phyloP scores from a whole-genome alignment of 2,797 vertebrate species.

The Antrozous pallidus region DNA sequence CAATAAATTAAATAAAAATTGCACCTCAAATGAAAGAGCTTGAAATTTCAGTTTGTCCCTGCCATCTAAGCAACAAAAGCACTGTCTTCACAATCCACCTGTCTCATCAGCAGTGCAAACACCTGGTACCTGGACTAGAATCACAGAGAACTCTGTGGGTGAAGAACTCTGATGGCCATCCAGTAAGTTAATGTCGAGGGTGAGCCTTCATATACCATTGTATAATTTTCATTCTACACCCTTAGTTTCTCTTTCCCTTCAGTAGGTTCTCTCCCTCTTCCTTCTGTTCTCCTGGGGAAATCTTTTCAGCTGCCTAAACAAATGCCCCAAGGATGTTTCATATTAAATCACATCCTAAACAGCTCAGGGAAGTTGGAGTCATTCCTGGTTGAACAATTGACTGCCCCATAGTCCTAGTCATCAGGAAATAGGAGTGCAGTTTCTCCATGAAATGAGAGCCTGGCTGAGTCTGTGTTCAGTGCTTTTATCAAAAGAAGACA shows the following conservation, averaged over 20 bases:
- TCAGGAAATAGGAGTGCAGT: background rate
- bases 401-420: background rate
- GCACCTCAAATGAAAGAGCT: background rate
- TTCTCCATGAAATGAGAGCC: slow-evolving; percentile 35
- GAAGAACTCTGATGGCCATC: background rate
- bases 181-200: background rate
- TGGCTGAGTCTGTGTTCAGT: slow-evolving; percentile 30
- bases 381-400: background rate
- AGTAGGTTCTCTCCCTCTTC: background rate
- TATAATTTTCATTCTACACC: background rate
- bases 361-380: slow-evolving; percentile 44
- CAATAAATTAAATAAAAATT: background rate
- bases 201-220: fast-evolving
- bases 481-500: slow-evolving; percentile 59
- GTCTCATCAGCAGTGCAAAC: background rate
- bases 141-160: background rate
- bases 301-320: slow-evolving; percentile 35
- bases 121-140: fast-evolving
- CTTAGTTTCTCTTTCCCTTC: background rate
- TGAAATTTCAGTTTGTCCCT: background rate
- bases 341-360: slow-evolving; percentile 50
- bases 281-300: slow-evolving; percentile 45
- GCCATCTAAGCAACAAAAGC: background rate
- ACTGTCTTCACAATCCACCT: background rate
- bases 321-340: slow-evolving; percentile 10